Evolutionary conservation across 2,113 vertebrate species (phyloP).

Genomic region (Puffinus mauretanicus): DNA sequence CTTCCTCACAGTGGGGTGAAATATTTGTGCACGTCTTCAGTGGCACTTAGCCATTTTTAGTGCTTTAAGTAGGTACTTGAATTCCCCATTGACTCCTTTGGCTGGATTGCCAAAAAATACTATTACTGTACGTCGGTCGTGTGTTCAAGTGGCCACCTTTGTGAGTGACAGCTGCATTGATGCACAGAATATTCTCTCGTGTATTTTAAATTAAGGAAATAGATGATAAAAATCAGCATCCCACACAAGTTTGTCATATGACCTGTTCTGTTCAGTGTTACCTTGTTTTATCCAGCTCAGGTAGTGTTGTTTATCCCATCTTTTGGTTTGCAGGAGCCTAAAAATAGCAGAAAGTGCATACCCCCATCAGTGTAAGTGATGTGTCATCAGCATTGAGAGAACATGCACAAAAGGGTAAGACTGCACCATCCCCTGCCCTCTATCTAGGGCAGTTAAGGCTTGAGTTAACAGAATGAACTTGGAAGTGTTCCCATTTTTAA

Average conservation of each 20-base stretch:
- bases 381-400: neutral
- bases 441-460: neutral
- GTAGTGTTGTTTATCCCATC: neutral
- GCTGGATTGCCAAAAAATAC: neutral
- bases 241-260: neutral
- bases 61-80: neutral
- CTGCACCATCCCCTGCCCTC: neutral
- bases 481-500: neutral
- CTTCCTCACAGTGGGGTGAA: neutral
- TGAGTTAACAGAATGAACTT: neutral
- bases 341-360: slow-evolving; percentile 3
- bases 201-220: neutral
- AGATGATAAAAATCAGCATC: neutral
- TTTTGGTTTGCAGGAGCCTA: neutral
- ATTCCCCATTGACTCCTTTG: neutral
- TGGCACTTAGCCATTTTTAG: neutral
- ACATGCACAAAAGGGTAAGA: neutral
- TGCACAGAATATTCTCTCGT: neutral
- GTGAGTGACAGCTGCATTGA: neutral
- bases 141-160: neutral
- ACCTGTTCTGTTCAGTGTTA: neutral
- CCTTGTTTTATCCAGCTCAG: neutral
- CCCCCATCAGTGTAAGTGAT: neutral
- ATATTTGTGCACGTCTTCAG: neutral
- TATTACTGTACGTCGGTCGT: neutral